Evolutionary conservation across 2,888 invertebrate species (phyloP).

Genomic region (Sarcophaga carnaria): DNA sequence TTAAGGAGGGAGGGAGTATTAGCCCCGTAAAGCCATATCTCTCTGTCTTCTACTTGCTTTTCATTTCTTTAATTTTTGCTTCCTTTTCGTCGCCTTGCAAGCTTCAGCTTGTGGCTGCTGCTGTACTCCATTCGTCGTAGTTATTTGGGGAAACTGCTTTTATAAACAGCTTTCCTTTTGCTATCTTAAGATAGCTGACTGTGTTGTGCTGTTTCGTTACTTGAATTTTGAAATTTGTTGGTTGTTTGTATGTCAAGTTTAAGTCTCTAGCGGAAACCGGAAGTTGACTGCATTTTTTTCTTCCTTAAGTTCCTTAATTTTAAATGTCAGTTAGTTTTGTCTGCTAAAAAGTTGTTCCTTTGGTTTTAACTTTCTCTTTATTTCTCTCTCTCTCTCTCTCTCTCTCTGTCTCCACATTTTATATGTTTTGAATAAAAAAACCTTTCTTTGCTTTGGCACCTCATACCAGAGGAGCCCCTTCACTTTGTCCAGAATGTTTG

Average conservation of each 20-base stretch:
- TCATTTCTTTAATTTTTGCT: neutral
- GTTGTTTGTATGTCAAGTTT: slow-evolving; percentile 28
- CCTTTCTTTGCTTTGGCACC: neutral
- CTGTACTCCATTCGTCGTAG: no score
- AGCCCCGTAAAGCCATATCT: no score
- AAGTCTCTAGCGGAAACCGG: slow-evolving; percentile 46
- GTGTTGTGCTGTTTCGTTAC: neutral
- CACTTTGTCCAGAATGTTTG: no score
- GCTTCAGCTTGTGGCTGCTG: neutral
- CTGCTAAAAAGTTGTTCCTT: slow-evolving; percentile 31
- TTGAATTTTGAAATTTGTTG: slow-evolving; percentile 7
- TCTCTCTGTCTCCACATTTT: neutral
- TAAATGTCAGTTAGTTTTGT: slow-evolving; percentile 30
- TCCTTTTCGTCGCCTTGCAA: neutral
- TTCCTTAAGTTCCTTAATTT: slow-evolving; percentile 26
- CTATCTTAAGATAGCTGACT: no score
- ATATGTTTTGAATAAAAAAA: slow-evolving; percentile 17
- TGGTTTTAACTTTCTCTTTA: neutral
- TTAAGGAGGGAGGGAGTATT: neutral
- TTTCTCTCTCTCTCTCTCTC: neutral
- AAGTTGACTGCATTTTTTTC: slow-evolving; percentile 51
- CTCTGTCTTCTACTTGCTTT: no score
- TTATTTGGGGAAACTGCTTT: neutral
- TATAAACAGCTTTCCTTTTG: slow-evolving; percentile 5
- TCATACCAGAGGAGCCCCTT: no score